Percentiles rank a stretch among this genome's conserved stretches.
Conservation (phyloP, 92 coral and sea anemone genomes). For the Anthopleura xanthogrammica region DNA sequence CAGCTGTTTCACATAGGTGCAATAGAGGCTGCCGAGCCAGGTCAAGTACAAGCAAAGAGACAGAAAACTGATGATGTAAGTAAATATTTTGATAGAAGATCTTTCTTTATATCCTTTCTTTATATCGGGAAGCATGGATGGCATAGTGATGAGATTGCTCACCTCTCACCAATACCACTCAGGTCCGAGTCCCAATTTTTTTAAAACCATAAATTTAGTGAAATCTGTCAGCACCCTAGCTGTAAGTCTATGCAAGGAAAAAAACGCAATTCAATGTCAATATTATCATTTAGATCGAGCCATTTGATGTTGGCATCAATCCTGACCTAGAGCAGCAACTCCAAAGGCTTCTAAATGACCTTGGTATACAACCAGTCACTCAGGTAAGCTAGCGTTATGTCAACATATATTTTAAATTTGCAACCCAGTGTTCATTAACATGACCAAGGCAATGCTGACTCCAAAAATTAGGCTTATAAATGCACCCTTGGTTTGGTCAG, state of each 20-base stretch:
- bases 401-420: too few relatives aligned
- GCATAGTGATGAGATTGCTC: too few relatives aligned
- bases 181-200: too few relatives aligned
- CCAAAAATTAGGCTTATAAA: too few relatives aligned
- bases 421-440: too few relatives aligned
- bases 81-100: not conserved
- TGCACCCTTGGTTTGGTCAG: too few relatives aligned
- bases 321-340: conserved; percentile 87
- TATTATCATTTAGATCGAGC: conserved; percentile 65
- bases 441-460: too few relatives aligned
- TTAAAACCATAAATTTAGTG: not conserved
- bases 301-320: conserved; percentile 87
- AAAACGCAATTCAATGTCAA: not conserved
- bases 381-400: conserved; percentile 53
- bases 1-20: conserved; percentile 98
- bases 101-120: too few relatives aligned
- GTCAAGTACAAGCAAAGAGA: conserved; percentile 89
- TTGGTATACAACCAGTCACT: conserved; percentile 84
- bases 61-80: conserved; percentile 91
- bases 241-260: too few relatives aligned
- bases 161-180: too few relatives aligned
- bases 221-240: too few relatives aligned
- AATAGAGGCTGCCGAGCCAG: conserved; percentile 95
- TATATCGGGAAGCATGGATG: too few relatives aligned
- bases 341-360: conserved; percentile 66